Percentiles rank a stretch among this genome's conserved stretches.
Conservation (phyloP, 2,113 vertebrate genomes). For the Carettochelys insculpta region DNA sequence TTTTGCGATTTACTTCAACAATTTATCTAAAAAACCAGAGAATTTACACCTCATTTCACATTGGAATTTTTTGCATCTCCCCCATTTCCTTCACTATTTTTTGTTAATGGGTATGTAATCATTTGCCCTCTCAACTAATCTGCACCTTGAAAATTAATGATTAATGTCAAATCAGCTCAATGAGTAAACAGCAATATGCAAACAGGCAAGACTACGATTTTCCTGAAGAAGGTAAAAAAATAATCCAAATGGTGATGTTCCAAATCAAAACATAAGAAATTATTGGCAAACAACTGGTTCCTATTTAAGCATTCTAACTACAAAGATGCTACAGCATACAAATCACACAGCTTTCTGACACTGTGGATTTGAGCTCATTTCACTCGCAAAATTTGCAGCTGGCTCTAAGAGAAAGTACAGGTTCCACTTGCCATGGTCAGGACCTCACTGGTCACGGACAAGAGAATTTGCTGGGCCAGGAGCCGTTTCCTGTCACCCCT, state of each 20-base stretch:
- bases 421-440: too few species aligned
- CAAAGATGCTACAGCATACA: background rate
- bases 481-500: too few species aligned
- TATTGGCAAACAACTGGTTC: background rate
- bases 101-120: background rate
- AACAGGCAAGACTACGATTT: background rate
- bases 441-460: too few species aligned
- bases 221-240: background rate
- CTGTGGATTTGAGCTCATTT: background rate
- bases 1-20: background rate
- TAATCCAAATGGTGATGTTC: background rate
- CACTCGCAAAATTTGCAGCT: background rate
- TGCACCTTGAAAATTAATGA: fast-evolving
- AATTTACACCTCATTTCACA: background rate
- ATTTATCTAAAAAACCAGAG: background rate
- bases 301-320: background rate
- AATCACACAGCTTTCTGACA: fast-evolving
- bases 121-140: fast-evolving
- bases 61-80: background rate
- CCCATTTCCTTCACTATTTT: background rate
- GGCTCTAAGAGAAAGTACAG: background rate
- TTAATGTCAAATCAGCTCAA: background rate
- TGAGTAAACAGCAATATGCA: background rate
- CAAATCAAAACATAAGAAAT: background rate
- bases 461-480: too few species aligned